Base-by-base conservation (phyloP, 53 echinoderm and acorn worm species). In the Echinometra lucunter region DNA sequence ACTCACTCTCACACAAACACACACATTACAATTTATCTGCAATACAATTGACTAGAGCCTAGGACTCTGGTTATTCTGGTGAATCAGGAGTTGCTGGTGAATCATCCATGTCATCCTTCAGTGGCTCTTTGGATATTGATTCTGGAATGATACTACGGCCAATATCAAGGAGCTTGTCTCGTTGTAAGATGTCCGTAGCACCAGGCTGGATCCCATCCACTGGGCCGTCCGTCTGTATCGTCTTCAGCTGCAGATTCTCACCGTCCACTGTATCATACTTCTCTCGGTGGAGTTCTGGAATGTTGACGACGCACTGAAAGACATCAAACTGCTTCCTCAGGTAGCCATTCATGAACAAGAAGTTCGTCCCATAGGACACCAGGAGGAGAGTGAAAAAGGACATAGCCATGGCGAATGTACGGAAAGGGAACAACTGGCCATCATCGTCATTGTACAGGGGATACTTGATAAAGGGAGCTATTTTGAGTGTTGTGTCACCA, bases 111-210 rank as follows among this genome's bases (percentile, higher is more conserved):
- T 95, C 96, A 32, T 96, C 96, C 88, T 96, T 95, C 56, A 99
- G 92, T 0, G 98, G 99, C 78, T 99, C 99, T 80, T 96, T 98
- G 16, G 99, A 99, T 63, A 97, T 96, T 17, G 98, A 98, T 47
- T 96, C 95, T 0, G 97, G 97, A 58, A 98, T 95, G 96, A 97
- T 96, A 92, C 96, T 95, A 58, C 94, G 93, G 23, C 95, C 96
- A 4, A 97, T 81, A 67, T 97, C 96, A 47, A 97, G 92, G 32
- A 97, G 92, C 91, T 97, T 98, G 85, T 97, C 97, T 66, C 96
- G 94, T 66, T 96, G 96, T 21, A 92, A 45, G 75, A 57, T 27
- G 75, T 47, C 67, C 7, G 27, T 12, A 23, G 90, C 57, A 23
- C 91, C 95, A 16, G 91, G 90, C 30, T 95, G 95, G 28, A 96